A percentile compares a stretch with the other conserved stretches of the same genome.
phyloP scores from a whole-genome alignment of 2,113 vertebrate genomes.

The Epinephelus cyanopodus region DNA sequence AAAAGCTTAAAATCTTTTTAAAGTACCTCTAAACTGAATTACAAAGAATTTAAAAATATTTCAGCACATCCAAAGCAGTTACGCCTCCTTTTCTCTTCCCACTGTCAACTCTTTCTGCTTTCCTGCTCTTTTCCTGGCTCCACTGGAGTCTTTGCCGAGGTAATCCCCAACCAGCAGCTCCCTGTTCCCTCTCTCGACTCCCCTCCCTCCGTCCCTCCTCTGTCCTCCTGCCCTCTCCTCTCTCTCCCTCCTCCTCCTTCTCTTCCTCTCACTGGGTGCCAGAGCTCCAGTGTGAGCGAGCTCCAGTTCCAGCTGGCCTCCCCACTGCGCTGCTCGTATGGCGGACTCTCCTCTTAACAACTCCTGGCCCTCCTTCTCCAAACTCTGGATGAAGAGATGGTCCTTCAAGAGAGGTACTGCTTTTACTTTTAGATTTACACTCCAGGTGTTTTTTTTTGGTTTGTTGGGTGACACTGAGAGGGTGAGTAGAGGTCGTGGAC shows the following conservation, averaged over 20 bases:
- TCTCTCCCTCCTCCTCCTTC: not conserved
- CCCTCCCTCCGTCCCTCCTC: not conserved
- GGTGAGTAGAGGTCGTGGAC: not conserved
- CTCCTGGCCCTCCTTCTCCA: constrained; percentile 98
- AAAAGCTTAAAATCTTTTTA: not conserved
- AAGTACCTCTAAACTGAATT: not conserved
- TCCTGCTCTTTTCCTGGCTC: constrained; percentile 53
- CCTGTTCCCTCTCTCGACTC: not conserved
- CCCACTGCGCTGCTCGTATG: constrained; percentile 79
- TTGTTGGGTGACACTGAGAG: not conserved
- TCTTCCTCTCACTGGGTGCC: constrained; percentile 72
- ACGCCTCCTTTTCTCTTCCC: not conserved
- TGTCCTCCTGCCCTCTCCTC: not conserved
- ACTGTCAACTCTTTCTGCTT: not conserved
- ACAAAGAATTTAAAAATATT: too few species aligned
- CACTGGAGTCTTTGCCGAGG: constrained; percentile 13
- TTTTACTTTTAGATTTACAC: not conserved
- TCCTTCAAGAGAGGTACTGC: constrained; percentile 94
- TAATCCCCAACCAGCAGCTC: constrained; percentile 53
- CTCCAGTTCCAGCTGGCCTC: constrained; percentile 64
- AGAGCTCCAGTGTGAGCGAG: constrained; percentile 57
- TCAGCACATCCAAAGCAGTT: not conserved
- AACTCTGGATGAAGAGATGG: constrained; percentile 95
- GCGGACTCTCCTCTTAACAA: constrained; percentile 93
- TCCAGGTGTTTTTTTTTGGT: not conserved